Evolutionary conservation across 2,797 vertebrate species (phyloP).

Genomic region (Kryptolebias ocellatus): DNA sequence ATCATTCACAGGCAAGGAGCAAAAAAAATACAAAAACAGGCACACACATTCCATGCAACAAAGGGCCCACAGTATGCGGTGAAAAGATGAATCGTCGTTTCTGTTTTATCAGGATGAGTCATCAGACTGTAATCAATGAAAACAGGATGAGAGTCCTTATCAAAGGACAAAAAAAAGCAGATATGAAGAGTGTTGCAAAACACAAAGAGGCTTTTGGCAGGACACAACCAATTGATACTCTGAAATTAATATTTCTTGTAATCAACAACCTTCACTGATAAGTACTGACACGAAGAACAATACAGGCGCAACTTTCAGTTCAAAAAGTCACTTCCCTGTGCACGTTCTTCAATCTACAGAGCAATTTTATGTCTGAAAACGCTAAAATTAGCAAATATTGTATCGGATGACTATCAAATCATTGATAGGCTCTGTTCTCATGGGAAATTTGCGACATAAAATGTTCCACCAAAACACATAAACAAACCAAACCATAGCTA

Average conservation of each 20-base stretch:
- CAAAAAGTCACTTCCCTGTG: slow-evolving; percentile 14
- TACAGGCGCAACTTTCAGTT: slow-evolving; percentile 6
- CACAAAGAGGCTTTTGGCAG: slow-evolving; percentile 72
- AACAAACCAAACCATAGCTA: slow-evolving; percentile 3
- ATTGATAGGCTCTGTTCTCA: slow-evolving; percentile 15
- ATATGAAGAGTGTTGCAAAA: slow-evolving; percentile 77
- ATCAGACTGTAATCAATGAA: slow-evolving; percentile 84
- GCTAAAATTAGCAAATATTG: too few relatives aligned
- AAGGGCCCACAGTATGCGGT: slow-evolving; percentile 78
- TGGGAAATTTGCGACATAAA: slow-evolving; percentile 22
- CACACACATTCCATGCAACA: slow-evolving; percentile 79
- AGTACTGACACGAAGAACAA: slow-evolving; percentile 43
- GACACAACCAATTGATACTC: slow-evolving; percentile 57
- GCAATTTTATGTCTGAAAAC: too few relatives aligned
- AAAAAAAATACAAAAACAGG: slow-evolving; percentile 40
- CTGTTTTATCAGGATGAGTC: slow-evolving; percentile 81
- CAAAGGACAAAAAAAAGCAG: slow-evolving; percentile 75
- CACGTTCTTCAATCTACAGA: slow-evolving; percentile 1
- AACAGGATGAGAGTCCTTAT: slow-evolving; percentile 82
- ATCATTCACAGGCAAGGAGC: slow-evolving; percentile 53
- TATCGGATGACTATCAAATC: too few relatives aligned
- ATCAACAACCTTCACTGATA: slow-evolving; percentile 63
- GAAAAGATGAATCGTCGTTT: slow-evolving; percentile 74
- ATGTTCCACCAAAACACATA: not conserved
- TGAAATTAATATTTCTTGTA: slow-evolving; percentile 65